A percentile compares a stretch with the other conserved stretches of the same genome.
Evolutionary conservation across 2,113 vertebrate genomes (phyloP).

Genomic region (Rhinogobius similis): DNA sequence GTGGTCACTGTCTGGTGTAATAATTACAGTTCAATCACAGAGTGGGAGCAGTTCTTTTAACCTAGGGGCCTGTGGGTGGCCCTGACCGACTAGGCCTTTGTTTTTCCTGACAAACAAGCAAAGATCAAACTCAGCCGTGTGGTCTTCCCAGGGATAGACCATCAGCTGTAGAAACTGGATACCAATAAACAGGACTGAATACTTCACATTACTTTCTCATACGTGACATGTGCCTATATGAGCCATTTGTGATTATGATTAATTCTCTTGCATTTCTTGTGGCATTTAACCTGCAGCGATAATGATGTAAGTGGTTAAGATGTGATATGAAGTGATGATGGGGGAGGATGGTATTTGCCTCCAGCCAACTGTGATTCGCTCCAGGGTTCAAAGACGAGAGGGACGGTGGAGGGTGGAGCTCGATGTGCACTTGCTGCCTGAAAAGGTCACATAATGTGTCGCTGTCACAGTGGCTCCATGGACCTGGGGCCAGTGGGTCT

Average conservation of each 20-base stretch:
- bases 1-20: slow-evolving; percentile 9
- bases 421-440: neutral
- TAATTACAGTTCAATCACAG: slow-evolving; percentile 7
- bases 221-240: neutral
- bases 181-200: too few species aligned
- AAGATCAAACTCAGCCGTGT: slow-evolving; percentile 45
- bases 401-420: slow-evolving; percentile 7
- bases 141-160: slow-evolving; percentile 26
- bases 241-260: neutral
- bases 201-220: slow-evolving; percentile 27
- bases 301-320: slow-evolving; percentile 50
- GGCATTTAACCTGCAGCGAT: slow-evolving; percentile 6
- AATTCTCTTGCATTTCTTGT: neutral
- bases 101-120: slow-evolving; percentile 29
- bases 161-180: too few species aligned
- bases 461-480: slow-evolving; percentile 2
- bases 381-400: slow-evolving; percentile 3
- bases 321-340: slow-evolving; percentile 54
- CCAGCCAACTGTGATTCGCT: slow-evolving; percentile 11
- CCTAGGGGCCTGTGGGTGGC: neutral
- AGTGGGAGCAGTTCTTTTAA: neutral
- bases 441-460: slow-evolving; percentile 20
- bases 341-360: slow-evolving; percentile 17
- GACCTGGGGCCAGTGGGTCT: slow-evolving; percentile 4
- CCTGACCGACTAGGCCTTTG: slow-evolving; percentile 20